Base-by-base conservation (phyloP, 2,888 invertebrate genomes). In the Chrysolina haemoptera region DNA sequence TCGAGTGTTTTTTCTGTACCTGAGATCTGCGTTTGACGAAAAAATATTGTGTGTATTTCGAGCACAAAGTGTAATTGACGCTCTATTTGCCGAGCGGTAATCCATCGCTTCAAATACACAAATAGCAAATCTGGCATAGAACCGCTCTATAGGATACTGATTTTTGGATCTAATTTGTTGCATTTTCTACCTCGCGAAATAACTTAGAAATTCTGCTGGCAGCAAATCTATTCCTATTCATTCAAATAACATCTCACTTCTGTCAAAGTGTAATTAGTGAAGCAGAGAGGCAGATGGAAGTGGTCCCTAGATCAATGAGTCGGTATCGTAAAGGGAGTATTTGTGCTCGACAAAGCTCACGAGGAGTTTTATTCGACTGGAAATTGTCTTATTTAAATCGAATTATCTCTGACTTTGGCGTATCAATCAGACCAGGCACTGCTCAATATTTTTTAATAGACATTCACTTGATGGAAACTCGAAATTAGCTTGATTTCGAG, bases 241-340 rank as follows among this genome's bases (percentile, higher is more conserved):
- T 53, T 18, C 50, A 16, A 53, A 53, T 53, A 53, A 81, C 79
- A 78, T 80, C 79, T 80, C 79, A 78, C 80, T 81, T 79, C 75
- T 78, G 77, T 72, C 76, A 70, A 71, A 78, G 77, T 78, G 80
- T 81, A 81, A 81, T 81, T 81, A 81, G 78, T 80, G 74, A 40
- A 68, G 77, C 67, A 73, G 76, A 41, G 41, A 55, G 55, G 65
- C 46, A 43, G 67, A 62, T 16, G 62, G 65, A 53, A 65, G 62
- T 55, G 46, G 70, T 66, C 64, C 55, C 64, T 50, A 66, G 73
- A 73, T 75, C 76, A 76, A 76, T 70, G 70, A 62, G 66, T 70
- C 71, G 62, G 68, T 68, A 73, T 75, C 66, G 68, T 71, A 73
- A 75, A 62, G 62, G 67, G 64, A 22, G 68, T 66, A 71, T 71